Conservation (phyloP, 2,113 vertebrate species). For the Anthoscopus minutus region DNA sequence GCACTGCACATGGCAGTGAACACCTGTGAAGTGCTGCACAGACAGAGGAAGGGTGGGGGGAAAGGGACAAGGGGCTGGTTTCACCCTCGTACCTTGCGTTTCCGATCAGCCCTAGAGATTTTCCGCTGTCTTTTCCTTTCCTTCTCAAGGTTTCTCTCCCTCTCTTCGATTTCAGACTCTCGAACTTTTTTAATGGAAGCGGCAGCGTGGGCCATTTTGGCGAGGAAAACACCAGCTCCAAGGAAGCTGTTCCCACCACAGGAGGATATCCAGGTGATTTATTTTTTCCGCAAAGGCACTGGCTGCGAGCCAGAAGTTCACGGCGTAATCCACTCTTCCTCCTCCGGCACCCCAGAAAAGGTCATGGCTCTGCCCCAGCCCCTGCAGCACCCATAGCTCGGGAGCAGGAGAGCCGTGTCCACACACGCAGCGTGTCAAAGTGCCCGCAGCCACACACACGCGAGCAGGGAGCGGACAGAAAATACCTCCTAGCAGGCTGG, state of each 20-base stretch:
- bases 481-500: background rate
- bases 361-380: conserved; percentile 62
- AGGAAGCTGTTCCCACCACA: background rate
- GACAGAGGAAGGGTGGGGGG: background rate
- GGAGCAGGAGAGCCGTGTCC: background rate
- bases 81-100: conserved; percentile 86
- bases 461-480: background rate
- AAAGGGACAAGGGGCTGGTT: background rate
- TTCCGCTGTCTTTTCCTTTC: conserved; percentile 85
- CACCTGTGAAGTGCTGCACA: background rate
- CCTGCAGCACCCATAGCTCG: conserved; percentile 62
- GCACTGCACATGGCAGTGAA: background rate
- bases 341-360: conserved; percentile 18
- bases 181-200: conserved; percentile 97
- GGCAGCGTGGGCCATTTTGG: conserved; percentile 92
- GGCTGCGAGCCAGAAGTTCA: conserved; percentile 43
- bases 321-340: conserved; percentile 52
- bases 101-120: conserved; percentile 88
- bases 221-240: conserved; percentile 11
- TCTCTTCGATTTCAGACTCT: conserved; percentile 84
- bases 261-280: conserved; percentile 41
- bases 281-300: conserved; percentile 1
- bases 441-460: background rate
- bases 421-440: background rate
- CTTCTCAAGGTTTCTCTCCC: conserved; percentile 84